Conservation (phyloP, 2,113 vertebrate species). For the Narcine bancroftii region DNA sequence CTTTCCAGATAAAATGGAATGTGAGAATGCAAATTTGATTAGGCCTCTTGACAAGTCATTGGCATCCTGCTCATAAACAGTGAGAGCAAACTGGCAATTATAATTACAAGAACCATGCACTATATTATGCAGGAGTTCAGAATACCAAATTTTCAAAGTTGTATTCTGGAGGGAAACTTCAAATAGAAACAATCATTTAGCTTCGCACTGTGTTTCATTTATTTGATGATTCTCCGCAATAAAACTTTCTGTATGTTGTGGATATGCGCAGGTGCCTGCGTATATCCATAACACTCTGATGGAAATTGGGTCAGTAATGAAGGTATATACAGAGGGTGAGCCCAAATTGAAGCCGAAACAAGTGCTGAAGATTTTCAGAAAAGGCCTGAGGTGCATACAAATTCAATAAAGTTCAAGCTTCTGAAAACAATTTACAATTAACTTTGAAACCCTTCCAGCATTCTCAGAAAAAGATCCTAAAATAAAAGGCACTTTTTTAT, state of each 20-base stretch:
- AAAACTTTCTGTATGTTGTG: neutral
- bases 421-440: no score
- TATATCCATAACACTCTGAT: no score
- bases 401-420: no score
- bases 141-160: neutral
- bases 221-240: neutral
- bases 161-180: conserved; percentile 2
- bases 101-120: neutral
- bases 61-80: neutral
- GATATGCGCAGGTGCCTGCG: no score
- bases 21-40: neutral
- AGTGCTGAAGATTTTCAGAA: no score
- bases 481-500: no score
- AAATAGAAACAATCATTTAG: neutral
- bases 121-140: neutral
- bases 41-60: neutral
- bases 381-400: no score
- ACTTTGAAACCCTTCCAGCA: no score
- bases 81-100: neutral
- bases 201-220: neutral
- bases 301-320: no score
- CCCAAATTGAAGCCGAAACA: no score
- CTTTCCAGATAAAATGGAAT: neutral
- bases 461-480: no score
- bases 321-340: no score